Conservation (phyloP, 2,888 invertebrate genomes). For the Monopis laevigella region DNA sequence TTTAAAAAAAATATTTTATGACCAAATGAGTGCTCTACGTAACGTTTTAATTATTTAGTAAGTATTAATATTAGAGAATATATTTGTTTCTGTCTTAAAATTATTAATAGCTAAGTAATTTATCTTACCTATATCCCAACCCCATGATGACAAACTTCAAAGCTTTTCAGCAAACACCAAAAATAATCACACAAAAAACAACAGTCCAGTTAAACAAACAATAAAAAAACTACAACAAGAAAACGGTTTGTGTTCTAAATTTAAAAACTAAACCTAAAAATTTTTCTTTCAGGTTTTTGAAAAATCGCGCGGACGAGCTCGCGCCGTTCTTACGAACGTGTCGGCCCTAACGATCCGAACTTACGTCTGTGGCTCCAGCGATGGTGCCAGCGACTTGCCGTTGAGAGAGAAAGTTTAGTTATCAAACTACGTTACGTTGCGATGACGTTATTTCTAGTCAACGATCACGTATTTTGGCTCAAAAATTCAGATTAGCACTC, state of each 20-base stretch:
- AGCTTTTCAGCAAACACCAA: not conserved
- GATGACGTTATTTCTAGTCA: slow-evolving; percentile 51
- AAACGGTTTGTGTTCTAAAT: not conserved
- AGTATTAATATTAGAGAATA: too few relatives aligned
- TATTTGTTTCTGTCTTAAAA: too few relatives aligned
- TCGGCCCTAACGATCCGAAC: slow-evolving; percentile 1
- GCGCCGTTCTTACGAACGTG: slow-evolving; percentile 46
- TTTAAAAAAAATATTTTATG: too few relatives aligned
- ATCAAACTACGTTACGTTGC: slow-evolving; percentile 61
- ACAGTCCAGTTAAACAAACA: not conserved
- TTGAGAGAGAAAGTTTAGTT: slow-evolving; percentile 60
- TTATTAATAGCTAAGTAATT: too few relatives aligned
- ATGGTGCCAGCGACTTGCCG: slow-evolving; percentile 13
- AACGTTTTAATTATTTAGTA: too few relatives aligned
- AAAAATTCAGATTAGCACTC: slow-evolving; percentile 29
- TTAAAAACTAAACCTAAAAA: not conserved
- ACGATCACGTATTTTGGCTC: slow-evolving; percentile 62
- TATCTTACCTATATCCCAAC: slow-evolving; percentile 2
- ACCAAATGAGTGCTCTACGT: too few relatives aligned
- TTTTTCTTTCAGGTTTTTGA: slow-evolving; percentile 1
- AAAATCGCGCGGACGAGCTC: slow-evolving; percentile 27
- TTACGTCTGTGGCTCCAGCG: slow-evolving; percentile 4
- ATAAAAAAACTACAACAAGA: slow-evolving; percentile 2
- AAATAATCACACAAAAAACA: slow-evolving; percentile 5
- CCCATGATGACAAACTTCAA: slow-evolving; percentile 8